Base-by-base conservation (phyloP, 2,113 vertebrate species). In the Scomber colias region DNA sequence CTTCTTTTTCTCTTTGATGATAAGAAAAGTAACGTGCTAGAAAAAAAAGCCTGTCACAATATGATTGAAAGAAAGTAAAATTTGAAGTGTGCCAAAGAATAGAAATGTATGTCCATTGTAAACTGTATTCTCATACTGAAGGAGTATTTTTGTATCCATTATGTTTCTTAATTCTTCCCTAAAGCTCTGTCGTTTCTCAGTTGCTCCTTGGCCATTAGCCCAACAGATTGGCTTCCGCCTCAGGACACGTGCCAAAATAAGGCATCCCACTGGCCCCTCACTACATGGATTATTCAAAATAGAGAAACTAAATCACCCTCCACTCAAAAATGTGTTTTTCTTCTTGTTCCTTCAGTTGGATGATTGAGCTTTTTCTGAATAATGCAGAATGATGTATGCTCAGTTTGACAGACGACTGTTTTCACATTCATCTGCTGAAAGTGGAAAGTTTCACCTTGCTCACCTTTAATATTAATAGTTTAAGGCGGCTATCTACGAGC, bases 1-100 rank as follows among this genome's bases (percentile, higher is more conserved):
- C 30, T 45, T 27, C 40, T 49, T 24, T 24, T 74, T 69, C 24
- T 67, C 74, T 91, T 88, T 90, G 83, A 90, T 90, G 87, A 79
- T 79, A 44, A 75, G 67, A 51, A 54, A 75, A 85, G 72, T 49
- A 80, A 74, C 57, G 31, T 40, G 61, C 56, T 67, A 15, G 54
- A 77, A 75, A 81, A 77, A 55, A 54, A 16, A 35, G 49, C 17
- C 71, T 79, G 60, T 75, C 61, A 82, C 51, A 71, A 45, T 66
- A 63, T 48, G 59, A 88, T 62, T 40, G 46, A 49, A 44, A 40
- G 40, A 69, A 56, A 11, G 27, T 59, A 35, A 8, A 13, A 59
- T 67, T 55, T 53, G 16, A 54, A 44, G 76, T 51, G 61, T 44
- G 55, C 57, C 55, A 54, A 69, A 81, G 44, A 75, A 44, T 10